Percentiles rank a stretch among this genome's conserved stretches.
Conservation (phyloP, 2,888 invertebrate genomes). For the Phoronis australis region DNA sequence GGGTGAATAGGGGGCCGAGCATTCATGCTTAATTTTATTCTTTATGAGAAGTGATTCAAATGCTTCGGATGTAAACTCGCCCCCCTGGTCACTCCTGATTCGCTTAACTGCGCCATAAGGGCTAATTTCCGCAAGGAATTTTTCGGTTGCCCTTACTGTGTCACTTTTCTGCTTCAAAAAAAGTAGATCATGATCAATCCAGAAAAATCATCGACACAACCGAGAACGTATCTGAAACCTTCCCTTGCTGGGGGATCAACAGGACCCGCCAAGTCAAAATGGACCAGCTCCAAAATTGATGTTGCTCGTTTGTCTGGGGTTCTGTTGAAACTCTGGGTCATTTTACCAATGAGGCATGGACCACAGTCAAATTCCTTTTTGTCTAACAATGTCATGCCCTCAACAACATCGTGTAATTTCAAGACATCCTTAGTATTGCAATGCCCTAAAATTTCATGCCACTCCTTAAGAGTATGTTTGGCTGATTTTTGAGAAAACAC, state of each 20-base stretch:
- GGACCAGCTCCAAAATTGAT: too few relatives aligned
- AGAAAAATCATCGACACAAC: too few relatives aligned
- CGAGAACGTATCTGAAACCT: conserved; percentile 11
- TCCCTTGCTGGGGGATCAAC: conserved; percentile 7
- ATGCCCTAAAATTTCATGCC: conserved; percentile 16
- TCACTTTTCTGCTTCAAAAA: conserved; percentile 8
- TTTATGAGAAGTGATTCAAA: conserved; percentile 2
- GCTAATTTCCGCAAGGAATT: conserved; percentile 7
- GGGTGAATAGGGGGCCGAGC: conserved; percentile 5
- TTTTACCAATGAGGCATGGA: conserved; percentile 12
- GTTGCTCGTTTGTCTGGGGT: conserved; percentile 10
- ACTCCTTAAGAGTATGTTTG: conserved; percentile 2
- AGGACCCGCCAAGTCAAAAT: conserved; percentile 11
- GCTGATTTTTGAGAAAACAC: not conserved
- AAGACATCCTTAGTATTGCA: too few relatives aligned
- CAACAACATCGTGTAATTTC: too few relatives aligned
- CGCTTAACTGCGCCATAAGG: not conserved
- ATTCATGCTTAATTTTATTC: too few relatives aligned
- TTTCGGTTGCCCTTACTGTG: conserved; percentile 6
- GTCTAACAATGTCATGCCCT: too few relatives aligned
- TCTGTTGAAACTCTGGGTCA: too few relatives aligned
- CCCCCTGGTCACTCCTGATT: not conserved
- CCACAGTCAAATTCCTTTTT: conserved; percentile 11
- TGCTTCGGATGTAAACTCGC: not conserved
- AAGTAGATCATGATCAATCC: conserved; percentile 11